Evolutionary conservation across 2,888 invertebrate species (phyloP), one percentile per base, ranked within the genome.

Genomic region (Phalera bucephala): DNA sequence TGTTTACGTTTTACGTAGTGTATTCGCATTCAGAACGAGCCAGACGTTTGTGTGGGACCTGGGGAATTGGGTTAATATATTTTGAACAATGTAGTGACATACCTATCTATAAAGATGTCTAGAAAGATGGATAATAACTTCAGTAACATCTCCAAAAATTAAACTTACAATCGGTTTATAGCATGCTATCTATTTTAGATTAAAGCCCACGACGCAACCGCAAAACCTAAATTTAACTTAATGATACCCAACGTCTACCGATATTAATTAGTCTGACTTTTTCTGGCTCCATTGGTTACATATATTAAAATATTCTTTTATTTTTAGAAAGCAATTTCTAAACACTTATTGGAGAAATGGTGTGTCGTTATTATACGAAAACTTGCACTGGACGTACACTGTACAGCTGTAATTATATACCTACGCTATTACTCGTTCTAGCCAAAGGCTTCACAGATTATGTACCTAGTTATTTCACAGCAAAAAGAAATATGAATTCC

Each of bases 261-360:
- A 25, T 25, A 25, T 25, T 25, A 25, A 25, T 11, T 25, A 25
- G 25, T 12, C 25, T 12, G 12, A 25, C 12, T 25, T 25, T 12
- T 25, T 25, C 6, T 25, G 25, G 12, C 12, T 25, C 8, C 12
- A 25, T 25, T 12, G 12, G 12, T 25, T 25, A 25, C 25, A 25
- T 25, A 25, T 12, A 25, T 25, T 10, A 25, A 25, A 11, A 25
- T 25, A 13, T 25, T 7, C 8, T 25, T 23, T 25, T 25, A 25
- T 25, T 25, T 25, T 25, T 12, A 25, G 25, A 12, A 25, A 25
- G 12, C 11, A 25, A 7, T 7, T 12, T n/a, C 6, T 10, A 22
- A 22, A 22, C 22, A 22, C 22, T 22, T 5, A 22, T 22, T 22
- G 22, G 5, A 22, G 22, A 22, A 22, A 22, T 22, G 21, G 7